phyloP scores from a whole-genome alignment of 2,113 vertebrate genomes.

The Hippoglossus stenolepis region DNA sequence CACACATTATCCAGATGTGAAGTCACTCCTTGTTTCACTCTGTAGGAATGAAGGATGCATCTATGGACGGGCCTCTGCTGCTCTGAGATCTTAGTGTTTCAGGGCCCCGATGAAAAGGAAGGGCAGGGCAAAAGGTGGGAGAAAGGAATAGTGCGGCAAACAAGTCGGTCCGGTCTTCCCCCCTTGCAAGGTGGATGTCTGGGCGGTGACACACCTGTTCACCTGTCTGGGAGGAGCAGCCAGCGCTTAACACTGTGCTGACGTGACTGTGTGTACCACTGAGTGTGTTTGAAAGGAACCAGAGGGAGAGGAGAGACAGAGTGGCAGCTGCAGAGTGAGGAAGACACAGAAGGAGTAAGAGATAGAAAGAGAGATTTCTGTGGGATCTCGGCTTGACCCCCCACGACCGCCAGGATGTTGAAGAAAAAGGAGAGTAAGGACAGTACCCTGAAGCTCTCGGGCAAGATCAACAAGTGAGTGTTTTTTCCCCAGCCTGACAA shows the following conservation, averaged over 20 bases:
- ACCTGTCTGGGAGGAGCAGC: slow-evolving; percentile 77
- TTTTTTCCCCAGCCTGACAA: not conserved
- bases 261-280: slow-evolving; percentile 40
- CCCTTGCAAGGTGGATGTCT: slow-evolving; percentile 58
- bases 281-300: slow-evolving; percentile 44
- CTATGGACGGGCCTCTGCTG: not conserved
- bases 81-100: slow-evolving; percentile 19
- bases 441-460: slow-evolving; percentile 45
- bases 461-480: slow-evolving; percentile 76
- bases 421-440: slow-evolving; percentile 69
- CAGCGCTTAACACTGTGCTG: slow-evolving; percentile 44
- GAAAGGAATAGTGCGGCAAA: slow-evolving; percentile 57
- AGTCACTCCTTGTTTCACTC: too few species aligned
- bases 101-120: slow-evolving; percentile 32
- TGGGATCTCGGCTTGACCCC: slow-evolving; percentile 35
- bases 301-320: slow-evolving; percentile 33
- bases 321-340: slow-evolving; percentile 44
- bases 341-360: slow-evolving; percentile 26
- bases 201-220: slow-evolving; percentile 77
- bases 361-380: slow-evolving; percentile 15
- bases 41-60: not conserved
- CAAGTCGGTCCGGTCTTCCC: slow-evolving; percentile 78
- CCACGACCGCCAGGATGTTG: slow-evolving; percentile 68
- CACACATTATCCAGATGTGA: too few species aligned
- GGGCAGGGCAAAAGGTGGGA: slow-evolving; percentile 32